Percentiles rank a stretch among this genome's conserved stretches.
These are phyloP conservation scores for Caenorhabditis remanei DNA, from an alignment of 1,140 invertebrate genomes.

Conservation along the genomic window DNA sequence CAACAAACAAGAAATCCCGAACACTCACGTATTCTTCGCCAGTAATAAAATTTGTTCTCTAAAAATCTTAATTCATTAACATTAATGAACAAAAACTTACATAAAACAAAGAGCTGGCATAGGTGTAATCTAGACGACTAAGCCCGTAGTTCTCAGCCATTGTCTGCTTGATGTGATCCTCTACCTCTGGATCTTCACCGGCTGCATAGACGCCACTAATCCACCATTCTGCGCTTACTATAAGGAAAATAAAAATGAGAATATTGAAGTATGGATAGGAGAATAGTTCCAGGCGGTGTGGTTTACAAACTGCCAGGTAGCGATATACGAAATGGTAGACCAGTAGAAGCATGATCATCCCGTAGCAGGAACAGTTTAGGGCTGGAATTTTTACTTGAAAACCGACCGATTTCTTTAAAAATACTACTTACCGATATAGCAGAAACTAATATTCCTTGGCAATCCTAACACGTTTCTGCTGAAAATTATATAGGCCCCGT, in stretches of 20 bases:
- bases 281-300: neutral
- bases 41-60: neutral
- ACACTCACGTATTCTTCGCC: neutral
- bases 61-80: neutral
- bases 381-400: neutral
- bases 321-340: conserved; percentile 17
- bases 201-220: neutral
- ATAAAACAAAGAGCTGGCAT: conserved; percentile 13
- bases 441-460: neutral
- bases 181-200: neutral
- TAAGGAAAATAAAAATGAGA: neutral
- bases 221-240: neutral
- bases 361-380: conserved; percentile 2
- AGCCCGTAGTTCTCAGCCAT: neutral
- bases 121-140: neutral
- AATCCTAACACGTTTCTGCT: neutral
- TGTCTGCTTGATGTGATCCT: neutral
- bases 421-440: neutral
- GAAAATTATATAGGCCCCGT: conserved; percentile 7
- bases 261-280: neutral
- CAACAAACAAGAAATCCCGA: neutral
- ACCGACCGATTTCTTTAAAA: too few relatives aligned
- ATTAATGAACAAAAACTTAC: neutral
- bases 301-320: conserved; percentile 3
- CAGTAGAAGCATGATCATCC: conserved; percentile 20